Conservation (phyloP, 30 jellyfish, hydroid and myxozoan species). For the Nemopilema nomurai region DNA sequence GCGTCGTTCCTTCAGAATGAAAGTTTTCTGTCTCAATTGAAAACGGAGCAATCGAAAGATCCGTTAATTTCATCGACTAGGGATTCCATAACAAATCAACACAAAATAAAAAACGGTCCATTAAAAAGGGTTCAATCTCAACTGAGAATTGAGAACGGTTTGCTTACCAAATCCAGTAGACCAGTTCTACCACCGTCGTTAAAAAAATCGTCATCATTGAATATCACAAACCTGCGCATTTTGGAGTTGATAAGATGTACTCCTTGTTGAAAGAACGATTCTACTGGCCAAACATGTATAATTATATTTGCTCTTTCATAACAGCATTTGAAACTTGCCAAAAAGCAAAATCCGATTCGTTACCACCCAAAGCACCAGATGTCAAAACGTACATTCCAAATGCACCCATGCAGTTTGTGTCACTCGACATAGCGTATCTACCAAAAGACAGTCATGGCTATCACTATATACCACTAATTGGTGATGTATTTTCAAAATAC, state of each 20-base stretch:
- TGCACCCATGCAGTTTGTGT: slow-evolving; percentile 48
- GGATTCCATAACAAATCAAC: slow-evolving; percentile 1
- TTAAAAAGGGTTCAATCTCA: slow-evolving; percentile 13
- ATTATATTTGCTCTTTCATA: slow-evolving; percentile 22
- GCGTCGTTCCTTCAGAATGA: slow-evolving; percentile 22
- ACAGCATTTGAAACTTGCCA: slow-evolving; percentile 43
- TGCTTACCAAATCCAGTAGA: slow-evolving; percentile 39
- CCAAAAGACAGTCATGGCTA: slow-evolving; percentile 32
- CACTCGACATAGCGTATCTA: slow-evolving; percentile 52
- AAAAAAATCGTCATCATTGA: slow-evolving; percentile 24
- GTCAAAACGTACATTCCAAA: slow-evolving; percentile 37
- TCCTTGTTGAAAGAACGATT: slow-evolving; percentile 34
- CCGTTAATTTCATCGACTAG: slow-evolving; percentile 18
- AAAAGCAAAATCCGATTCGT: slow-evolving; percentile 20
- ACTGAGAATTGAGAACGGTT: slow-evolving; percentile 1
- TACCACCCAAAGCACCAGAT: slow-evolving; percentile 43
- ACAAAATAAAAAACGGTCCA: slow-evolving; percentile 2
- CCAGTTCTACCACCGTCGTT: slow-evolving; percentile 49
- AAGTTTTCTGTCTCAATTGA: slow-evolving; percentile 14
- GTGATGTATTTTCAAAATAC: slow-evolving; percentile 38
- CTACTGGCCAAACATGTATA: slow-evolving; percentile 59
- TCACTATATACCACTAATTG: slow-evolving; percentile 29
- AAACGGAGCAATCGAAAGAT: slow-evolving; percentile 22
- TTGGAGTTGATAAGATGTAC: slow-evolving; percentile 28
- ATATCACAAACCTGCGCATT: slow-evolving; percentile 43